Base-by-base conservation (phyloP, 1,140 invertebrate species). In the Camponotus vicinus region DNA sequence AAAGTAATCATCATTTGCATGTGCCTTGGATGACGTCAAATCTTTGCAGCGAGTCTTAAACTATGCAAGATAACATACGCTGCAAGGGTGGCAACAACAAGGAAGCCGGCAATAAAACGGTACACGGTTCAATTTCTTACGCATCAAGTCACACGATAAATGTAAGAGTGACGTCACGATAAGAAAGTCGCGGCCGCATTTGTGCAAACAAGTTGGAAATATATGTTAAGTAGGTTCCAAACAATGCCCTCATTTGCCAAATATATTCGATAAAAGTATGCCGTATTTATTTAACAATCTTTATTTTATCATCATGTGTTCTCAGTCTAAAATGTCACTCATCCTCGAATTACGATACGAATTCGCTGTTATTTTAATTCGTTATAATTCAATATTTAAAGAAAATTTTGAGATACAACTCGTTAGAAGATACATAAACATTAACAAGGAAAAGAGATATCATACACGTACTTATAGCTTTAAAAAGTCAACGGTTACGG, bases 211-310 rank as follows among this genome's bases (percentile, higher is more conserved):
- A 70, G 34, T 40, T 34, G 45, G 21, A 57, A 70, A 80, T 80
- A 79, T 79, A 69, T 79, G 77, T 80, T 55, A 80, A 80, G 77
- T 27, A 80, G 66, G 21, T 15, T 18, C 64, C 77, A 82, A 82
- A 73, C 79, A 83, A 83, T 37, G 37, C 27, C 52, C 69, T 73
- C 55, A 18, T 83, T 83, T 18, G 57, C 79, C 52, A 15, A 49
- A 83, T 70, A 52, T 52, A 70, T 75, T 61, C 69, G 40, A 75
- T 9, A 3, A 49, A 67, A 83, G 66, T 61, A 18, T 73, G 67
- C 42, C 67, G 37, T 37, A 52, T 71, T 21, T 82, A 21, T 80
- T 69, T 79, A 79, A 79, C 63, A 37, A 79, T 8, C 3, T 27
- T 52, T 27, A 3, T 9, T 55, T 8, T 27, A 2, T 64, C 9